Base-by-base conservation (phyloP, 2,113 vertebrate genomes). In the Pyrgilauda ruficollis region DNA sequence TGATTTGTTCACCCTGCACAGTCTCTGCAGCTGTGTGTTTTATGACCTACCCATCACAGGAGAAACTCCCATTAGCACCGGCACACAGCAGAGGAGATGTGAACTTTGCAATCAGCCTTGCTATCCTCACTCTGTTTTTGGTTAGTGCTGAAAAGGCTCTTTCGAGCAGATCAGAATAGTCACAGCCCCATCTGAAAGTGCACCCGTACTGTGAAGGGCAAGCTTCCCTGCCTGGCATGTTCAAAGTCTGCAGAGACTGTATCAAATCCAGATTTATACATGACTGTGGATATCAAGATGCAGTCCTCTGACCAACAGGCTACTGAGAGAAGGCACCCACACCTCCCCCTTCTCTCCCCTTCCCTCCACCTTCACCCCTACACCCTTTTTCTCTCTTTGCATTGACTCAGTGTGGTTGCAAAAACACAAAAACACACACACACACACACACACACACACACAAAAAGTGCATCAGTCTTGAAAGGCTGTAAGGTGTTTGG, bases 151-250 rank as follows among this genome's bases (percentile, higher is more conserved):
- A 91, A 93, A 76, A 89, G 64, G 61, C 50, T 56, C 39, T 93
- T 96, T 93, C 7, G 10, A 87, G 79, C 70, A 91, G 75, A 83
- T 93, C 66, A 84, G 93, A 94, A 94, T 76, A 95, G 66, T 49
- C 66, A 49, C 52, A 90, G 88, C 79, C 72, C 4, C 4, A 81
- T 83, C 63, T 43, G 68, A 97, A 95, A 86, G 90, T 4, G 52
- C 89, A 72, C 67, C 47, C 81, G 33, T 68, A 73, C 89, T 70
- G 89, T 87, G 93, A 97, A 96, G 90, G 92, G 89, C 94, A 89
- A 68, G 55, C 30, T 84, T 94, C 94, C 95, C 84, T 73, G 88
- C 95, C 91, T 85, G 91, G 76, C 39, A 46, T 6, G 12, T 80
- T 88, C 85, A 72, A 83, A 91, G 87, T 74, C 82, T 83, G 56